Evolutionary conservation across 2,113 vertebrate species (phyloP), one percentile per base, ranked within the genome.

Genomic region (Sporophila hypoxantha): DNA sequence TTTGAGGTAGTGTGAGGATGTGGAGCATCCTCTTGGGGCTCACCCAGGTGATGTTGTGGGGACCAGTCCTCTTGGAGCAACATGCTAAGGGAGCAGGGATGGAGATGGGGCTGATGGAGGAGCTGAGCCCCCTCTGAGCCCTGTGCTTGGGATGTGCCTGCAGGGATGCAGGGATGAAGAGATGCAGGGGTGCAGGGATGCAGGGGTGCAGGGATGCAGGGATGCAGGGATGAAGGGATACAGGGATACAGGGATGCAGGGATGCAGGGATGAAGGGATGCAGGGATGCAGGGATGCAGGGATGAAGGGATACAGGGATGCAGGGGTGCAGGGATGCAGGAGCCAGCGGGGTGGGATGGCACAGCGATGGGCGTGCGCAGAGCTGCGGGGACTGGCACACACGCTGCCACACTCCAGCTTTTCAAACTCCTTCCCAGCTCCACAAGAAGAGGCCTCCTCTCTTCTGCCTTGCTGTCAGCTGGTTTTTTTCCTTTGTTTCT

Each of bases 321-420:
- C 47, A 49, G 49, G 49, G 49, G 27, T 18, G 0, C 8, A 53
- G 85, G 80, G 68, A 20, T 37, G 68, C 0, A 1, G 67, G n/a
- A 19, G 21, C 29, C 0, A 0, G 6, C 0, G 1, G 52, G 60
- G 30, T 0, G 27, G 47, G 55, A 50, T 1, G 2, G 53, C 17
- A 17, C 0, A 0, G 76, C 8, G 29, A 49, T 14, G 30, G 81
- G 50, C 2, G 19, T 42, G 88, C 4, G 0, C 0, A 0, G 68
- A 71, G 68, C 85, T 47, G 82, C 14, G 1, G 34, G 59, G 32
- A 71, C 62, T 11, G 14, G 50, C 4, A 1, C 34, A 19, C 39
- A 8, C 36, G 16, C 46, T 4, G 26, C 67, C 88, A 47, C 7
- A 2, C 76, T 90, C 80, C 5, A 9, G 66, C 79, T 89, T 52